Base-by-base conservation (phyloP, 2,797 vertebrate genomes). In the Rhinoraja longicauda region DNA sequence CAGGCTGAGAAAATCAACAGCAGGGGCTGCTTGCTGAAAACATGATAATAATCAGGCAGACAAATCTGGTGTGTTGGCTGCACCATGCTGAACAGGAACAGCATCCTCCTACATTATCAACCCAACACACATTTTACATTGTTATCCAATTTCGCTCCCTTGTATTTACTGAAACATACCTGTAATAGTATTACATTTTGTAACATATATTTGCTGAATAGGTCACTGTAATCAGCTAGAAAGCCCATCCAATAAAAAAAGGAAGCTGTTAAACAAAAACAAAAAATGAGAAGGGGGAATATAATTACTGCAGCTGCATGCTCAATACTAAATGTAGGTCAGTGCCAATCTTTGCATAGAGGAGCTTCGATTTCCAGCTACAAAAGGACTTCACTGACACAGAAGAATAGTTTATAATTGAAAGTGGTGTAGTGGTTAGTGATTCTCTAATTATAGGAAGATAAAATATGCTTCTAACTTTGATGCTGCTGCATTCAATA, bases 261-360 rank as follows among this genome's bases (percentile, higher is more conserved):
- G 72, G 45, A 53, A 75, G 67, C 90, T n/a, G 70, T 75, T 53
- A 57, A 84, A 45, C 36, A 45, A 29, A 73, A 92, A 13, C 36
- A 92, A 53, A 72, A 73, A 92, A 92, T 73, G 70, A 73, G 24
- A 45, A 57, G 90, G 62, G 70, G 36, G 72, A 92, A 75, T 29
- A 92, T 75, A 73, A 92, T 72, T 92, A 70, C 70, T 57, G 90
- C 75, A 73, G 39, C 70, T 92, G 9, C 45, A 73, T 92, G 90
- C 75, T 92, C 70, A 73, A 92, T 92, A 67, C 72, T 26, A 92
- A 70, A 92, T 73, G 70, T 92, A 92, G 90, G 90, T 92, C 90
- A 92, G 72, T 92, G 70, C 70, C 36, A 92, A 92, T 75, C 36
- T 53, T 75, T 53, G 70, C 90, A 90, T 73, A 45, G 70, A 92